Evolutionary conservation across 2,797 vertebrate genomes (phyloP), one percentile per base, ranked within the genome.

Genomic region (Chelon auratus): DNA sequence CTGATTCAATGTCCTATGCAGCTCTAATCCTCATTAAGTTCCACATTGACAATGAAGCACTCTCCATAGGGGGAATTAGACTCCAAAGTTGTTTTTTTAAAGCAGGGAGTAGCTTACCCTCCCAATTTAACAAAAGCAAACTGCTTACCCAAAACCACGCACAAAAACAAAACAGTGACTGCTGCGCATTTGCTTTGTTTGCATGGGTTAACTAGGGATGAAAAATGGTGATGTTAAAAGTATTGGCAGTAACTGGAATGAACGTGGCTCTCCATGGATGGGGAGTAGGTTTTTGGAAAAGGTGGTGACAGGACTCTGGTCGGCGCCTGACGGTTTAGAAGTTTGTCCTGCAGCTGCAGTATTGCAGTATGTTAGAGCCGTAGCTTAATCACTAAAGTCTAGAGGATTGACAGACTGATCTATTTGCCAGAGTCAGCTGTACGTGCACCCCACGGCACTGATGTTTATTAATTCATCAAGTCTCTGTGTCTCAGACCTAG

Each of bases 21-120:
- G 75, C 74, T 78, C 75, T 86, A 89, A 92, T 89, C 83, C 91
- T 89, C 81, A 81, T 90, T 89, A 85, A 70, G 56, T 79, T 84
- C 79, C 63, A 76, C 64, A 48, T 53, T 79, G 79, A 90, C 88
- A 84, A 87, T 80, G 55, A 60, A 62, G 72, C 64, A n/a, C 70
- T 80, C 80, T 78, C 81, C 64, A 84, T 55, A 68, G 81, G 82
- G 69, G 77, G 75, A 84, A 82, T 88, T 78, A 83, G 63, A 82
- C 11, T 77, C 78, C 59, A 7, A 64, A 78, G 82, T 83, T 33
- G 30, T 33, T 33, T 33, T 33, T 33, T 87, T 83, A 58, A 79
- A 63, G 72, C 72, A 68, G 59, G 64, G 68, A 88, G 80, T 83
- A 82, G 84, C 74, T 81, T 75, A 82, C 83, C 57, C 78, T 86